These are phyloP conservation scores for Nesometra sesokonis DNA, from an alignment of 35 echinoderm and acorn worm genomes.

Conservation along the genomic window DNA sequence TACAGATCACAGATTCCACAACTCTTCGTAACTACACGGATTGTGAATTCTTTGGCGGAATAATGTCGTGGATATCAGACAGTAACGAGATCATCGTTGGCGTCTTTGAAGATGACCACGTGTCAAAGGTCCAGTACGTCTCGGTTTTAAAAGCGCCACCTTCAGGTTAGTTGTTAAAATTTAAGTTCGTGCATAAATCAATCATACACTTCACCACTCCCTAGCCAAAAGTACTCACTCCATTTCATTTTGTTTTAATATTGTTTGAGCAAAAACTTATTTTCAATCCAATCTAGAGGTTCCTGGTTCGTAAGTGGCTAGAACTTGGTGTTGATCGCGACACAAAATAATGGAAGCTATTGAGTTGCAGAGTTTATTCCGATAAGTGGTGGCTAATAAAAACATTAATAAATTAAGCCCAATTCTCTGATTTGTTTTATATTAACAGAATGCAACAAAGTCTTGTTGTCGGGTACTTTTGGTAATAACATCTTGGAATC, in stretches of 20 bases:
- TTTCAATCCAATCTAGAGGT: too few relatives aligned
- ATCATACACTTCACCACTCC: too few relatives aligned
- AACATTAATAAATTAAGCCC: too few relatives aligned
- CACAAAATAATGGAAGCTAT: too few relatives aligned
- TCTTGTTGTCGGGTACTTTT: neutral
- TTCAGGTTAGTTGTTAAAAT: neutral
- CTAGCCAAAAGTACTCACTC: too few relatives aligned
- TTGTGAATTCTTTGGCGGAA: neutral
- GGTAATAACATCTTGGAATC: neutral
- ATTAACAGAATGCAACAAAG: neutral
- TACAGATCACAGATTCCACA: neutral
- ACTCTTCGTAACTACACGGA: neutral
- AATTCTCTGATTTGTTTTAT: neutral
- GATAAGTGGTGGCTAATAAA: too few relatives aligned
- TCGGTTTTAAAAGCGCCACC: neutral
- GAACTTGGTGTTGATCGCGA: too few relatives aligned
- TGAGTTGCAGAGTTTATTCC: too few relatives aligned
- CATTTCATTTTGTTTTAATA: too few relatives aligned
- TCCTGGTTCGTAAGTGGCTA: too few relatives aligned
- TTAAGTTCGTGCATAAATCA: too few relatives aligned
- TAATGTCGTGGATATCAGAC: neutral
- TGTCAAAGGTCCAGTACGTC: neutral
- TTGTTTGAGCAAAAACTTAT: too few relatives aligned
- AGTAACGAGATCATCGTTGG: neutral
- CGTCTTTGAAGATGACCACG: neutral